Evolutionary conservation across 2,888 invertebrate species (phyloP).

Genomic region (Herminia tarsipennalis): DNA sequence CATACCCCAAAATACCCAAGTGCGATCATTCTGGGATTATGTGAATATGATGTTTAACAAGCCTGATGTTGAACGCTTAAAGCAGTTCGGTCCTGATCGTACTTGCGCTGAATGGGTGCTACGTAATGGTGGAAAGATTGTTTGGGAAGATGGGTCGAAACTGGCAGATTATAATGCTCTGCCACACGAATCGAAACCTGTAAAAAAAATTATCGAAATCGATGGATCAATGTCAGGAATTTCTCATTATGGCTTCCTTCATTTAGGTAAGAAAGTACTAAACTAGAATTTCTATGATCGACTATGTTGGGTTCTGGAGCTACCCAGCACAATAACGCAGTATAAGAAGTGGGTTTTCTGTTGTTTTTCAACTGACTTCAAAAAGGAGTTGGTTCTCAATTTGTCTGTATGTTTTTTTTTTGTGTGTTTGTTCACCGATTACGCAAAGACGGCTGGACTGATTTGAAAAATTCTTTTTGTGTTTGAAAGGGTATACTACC

Average conservation of each 20-base stretch:
- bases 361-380: too few species aligned
- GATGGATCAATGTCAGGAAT: constrained; percentile 93
- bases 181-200: constrained; percentile 83
- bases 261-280: constrained; percentile 89
- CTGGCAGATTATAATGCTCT: constrained; percentile 90
- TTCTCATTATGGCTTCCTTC: constrained; percentile 93
- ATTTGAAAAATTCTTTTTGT: too few species aligned
- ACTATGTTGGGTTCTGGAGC: neutral
- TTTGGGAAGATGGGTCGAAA: constrained; percentile 87
- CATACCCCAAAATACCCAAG: constrained; percentile 49
- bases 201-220: constrained; percentile 87
- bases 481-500: too few species aligned
- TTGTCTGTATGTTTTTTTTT: too few species aligned
- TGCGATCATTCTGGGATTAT: constrained; percentile 79
- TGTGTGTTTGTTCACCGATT: too few species aligned
- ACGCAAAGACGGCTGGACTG: too few species aligned
- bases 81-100: constrained; percentile 93
- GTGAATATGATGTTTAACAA: constrained; percentile 88
- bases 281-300: neutral
- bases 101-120: constrained; percentile 98
- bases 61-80: constrained; percentile 88
- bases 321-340: too few species aligned
- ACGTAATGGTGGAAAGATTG: constrained; percentile 94
- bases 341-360: too few species aligned
- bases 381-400: too few species aligned